phyloP scores from a whole-genome alignment of 2,888 invertebrate genomes.

The Brachycybe producta region DNA sequence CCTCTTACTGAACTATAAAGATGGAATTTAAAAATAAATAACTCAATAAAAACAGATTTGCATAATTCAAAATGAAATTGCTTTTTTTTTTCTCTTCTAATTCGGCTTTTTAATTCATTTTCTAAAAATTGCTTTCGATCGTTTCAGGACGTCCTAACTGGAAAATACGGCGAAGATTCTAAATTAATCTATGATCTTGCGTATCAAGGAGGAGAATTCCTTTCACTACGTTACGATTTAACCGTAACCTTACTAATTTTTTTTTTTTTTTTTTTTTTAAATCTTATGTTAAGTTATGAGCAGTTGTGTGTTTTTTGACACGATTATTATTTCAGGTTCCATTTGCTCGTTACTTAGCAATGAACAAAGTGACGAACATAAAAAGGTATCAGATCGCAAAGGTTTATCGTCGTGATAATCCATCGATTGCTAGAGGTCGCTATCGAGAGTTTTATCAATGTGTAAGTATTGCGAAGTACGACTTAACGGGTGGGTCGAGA shows the following conservation, averaged over 20 bases:
- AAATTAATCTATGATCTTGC: conserved; percentile 96
- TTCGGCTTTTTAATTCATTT: too few relatives aligned
- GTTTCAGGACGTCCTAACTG: conserved; percentile 83
- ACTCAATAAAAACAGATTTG: conserved; percentile 8
- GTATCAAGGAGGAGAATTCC: conserved; percentile 95
- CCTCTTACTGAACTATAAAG: too few relatives aligned
- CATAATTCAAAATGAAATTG: conserved; percentile 1
- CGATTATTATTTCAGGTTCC: conserved; percentile 49
- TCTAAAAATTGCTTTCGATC: conserved; percentile 9
- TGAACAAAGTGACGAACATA: conserved; percentile 86
- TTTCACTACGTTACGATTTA: conserved; percentile 90
- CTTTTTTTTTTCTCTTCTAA: conserved; percentile 1
- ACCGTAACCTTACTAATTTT: conserved; percentile 46
- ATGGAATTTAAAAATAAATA: conserved; percentile 11
- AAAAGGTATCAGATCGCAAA: conserved; percentile 98
- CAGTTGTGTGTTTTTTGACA: background rate
- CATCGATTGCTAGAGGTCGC: conserved; percentile 87
- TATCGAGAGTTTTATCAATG: conserved; percentile 99
- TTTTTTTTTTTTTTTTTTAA: conserved; percentile 11
- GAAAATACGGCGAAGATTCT: conserved; percentile 98
- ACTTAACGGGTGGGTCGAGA: too few relatives aligned
- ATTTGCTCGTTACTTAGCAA: conserved; percentile 91
- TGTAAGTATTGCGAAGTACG: conserved; percentile 55
- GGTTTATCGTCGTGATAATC: conserved; percentile 95
- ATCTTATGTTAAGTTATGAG: background rate